Conservation (phyloP, 2,797 vertebrate species). For the Acrocephalus scirpaceus region DNA sequence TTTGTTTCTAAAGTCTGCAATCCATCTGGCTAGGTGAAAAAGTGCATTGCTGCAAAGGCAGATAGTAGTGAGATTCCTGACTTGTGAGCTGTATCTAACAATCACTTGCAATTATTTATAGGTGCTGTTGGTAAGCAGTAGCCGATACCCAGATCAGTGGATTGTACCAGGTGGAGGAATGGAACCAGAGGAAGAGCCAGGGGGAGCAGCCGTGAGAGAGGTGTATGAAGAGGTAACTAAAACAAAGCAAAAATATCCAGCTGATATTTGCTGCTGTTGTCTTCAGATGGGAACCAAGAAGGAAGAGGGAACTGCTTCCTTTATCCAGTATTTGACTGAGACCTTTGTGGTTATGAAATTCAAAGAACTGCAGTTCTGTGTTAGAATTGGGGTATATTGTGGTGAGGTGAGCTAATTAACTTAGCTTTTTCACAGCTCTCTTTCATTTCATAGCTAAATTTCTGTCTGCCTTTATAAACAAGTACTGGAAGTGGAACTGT, state of each 20-base stretch:
- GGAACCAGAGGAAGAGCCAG: slow-evolving; percentile 97
- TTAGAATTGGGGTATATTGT: not conserved
- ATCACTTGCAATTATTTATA: slow-evolving; percentile 62
- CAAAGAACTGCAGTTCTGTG: not conserved
- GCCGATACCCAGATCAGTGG: slow-evolving; percentile 97
- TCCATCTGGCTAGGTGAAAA: not conserved
- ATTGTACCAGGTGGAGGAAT: slow-evolving; percentile 98
- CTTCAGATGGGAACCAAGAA: not conserved
- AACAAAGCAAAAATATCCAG: not conserved
- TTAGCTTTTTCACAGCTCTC: not conserved
- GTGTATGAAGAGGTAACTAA: slow-evolving; percentile 95
- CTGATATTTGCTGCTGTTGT: not conserved
- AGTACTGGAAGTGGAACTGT: not conserved
- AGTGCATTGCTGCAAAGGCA: not conserved
- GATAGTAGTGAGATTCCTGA: not conserved
- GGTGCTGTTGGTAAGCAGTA: slow-evolving; percentile 97
- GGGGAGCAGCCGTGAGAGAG: slow-evolving; percentile 92
- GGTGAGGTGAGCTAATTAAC: not conserved
- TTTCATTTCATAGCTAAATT: not conserved
- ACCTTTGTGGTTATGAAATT: not conserved
- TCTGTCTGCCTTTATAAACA: not conserved
- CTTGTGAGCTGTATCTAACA: not conserved
- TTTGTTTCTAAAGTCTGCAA: not conserved
- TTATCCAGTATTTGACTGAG: not conserved
- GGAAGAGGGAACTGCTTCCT: not conserved